Evolutionary conservation across 2,888 invertebrate genomes (phyloP).

Genomic region (Agrypnus murinus): DNA sequence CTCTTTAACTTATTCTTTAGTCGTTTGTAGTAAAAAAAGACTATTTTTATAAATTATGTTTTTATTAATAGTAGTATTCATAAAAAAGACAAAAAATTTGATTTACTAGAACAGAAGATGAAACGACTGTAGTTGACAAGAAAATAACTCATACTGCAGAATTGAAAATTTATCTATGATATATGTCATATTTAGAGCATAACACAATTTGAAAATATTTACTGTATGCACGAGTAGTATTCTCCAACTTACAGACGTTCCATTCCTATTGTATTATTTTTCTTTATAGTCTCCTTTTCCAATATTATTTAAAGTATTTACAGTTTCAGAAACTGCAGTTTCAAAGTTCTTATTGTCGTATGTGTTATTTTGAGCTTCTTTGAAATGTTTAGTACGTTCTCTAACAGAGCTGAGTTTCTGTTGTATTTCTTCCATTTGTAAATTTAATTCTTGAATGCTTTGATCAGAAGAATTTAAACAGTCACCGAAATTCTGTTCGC

Average conservation of each 20-base stretch:
- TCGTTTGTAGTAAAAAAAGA: too few relatives aligned
- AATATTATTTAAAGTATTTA: conserved; percentile 52
- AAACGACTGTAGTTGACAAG: too few relatives aligned
- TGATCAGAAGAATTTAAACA: conserved; percentile 56
- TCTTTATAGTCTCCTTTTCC: conserved; percentile 49
- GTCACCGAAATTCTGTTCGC: conserved; percentile 52
- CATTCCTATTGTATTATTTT: conserved; percentile 5
- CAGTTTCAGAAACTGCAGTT: conserved; percentile 51
- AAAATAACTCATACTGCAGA: too few relatives aligned
- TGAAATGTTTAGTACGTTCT: conserved; percentile 46
- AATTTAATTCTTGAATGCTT: conserved; percentile 64
- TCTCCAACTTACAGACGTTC: too few relatives aligned
- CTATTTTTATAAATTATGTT: too few relatives aligned
- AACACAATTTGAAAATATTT: neutral
- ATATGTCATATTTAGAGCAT: too few relatives aligned
- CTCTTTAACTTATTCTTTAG: too few relatives aligned
- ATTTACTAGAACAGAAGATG: too few relatives aligned
- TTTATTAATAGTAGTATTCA: too few relatives aligned
- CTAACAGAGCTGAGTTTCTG: conserved; percentile 54
- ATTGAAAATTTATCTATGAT: too few relatives aligned
- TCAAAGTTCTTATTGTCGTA: conserved; percentile 42
- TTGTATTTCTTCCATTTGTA: conserved; percentile 64
- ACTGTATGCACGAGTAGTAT: too few relatives aligned
- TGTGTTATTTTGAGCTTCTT: conserved; percentile 44
- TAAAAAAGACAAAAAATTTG: too few relatives aligned